Base-by-base conservation (phyloP, 2,113 vertebrate genomes). In the Pedetes capensis region DNA sequence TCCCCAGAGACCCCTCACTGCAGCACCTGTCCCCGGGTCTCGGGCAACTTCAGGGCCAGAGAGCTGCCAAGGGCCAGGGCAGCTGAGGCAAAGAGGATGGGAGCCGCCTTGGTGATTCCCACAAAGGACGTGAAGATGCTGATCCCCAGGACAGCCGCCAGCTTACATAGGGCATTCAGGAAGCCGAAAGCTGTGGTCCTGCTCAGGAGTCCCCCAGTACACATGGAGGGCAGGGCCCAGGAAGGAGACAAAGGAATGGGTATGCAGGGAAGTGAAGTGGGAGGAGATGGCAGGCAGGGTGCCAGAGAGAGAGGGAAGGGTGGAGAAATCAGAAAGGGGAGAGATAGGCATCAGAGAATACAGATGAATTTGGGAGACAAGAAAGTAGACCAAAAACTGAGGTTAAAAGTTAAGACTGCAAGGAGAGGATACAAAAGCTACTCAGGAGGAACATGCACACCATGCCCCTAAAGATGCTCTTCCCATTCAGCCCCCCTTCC, bases 121-220 rank as follows among this genome's bases (percentile, higher is more conserved):
- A 99, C 99, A 11, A 99, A 99, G 29, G 99, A 99, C 0, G 99
- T 99, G 98, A 99, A 99, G 98, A 99, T 99, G 98, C 99, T 99
- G 97, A 99, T 99, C 68, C 99, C 99, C 98, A 99, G 97, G 79
- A 99, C 99, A 0, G 99, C 99, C 0, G 99, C 99, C 97, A 99
- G 94, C 96, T 99, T 99, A 94, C 99, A 99, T 72, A 99, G 98
- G 0, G 99, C 99, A 0, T 99, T 99, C 94, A 99, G 99, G 98
- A 99, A 99, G 2, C 99, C 99, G 0, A 99, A 99, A 0, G 99
- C 99, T 0, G 99, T 99, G 74, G 99, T 99, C 97, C 99, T 99
- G 98, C 20, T 79, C 74, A 11, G 68, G n/a, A 55, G 47, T n/a
- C 7, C 59, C 63, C 87, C 75, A 3, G 81, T 2, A 37, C 39